These are phyloP conservation scores for Myiagra hebetior DNA, from an alignment of 2,113 vertebrate species.

Conservation along the genomic window DNA sequence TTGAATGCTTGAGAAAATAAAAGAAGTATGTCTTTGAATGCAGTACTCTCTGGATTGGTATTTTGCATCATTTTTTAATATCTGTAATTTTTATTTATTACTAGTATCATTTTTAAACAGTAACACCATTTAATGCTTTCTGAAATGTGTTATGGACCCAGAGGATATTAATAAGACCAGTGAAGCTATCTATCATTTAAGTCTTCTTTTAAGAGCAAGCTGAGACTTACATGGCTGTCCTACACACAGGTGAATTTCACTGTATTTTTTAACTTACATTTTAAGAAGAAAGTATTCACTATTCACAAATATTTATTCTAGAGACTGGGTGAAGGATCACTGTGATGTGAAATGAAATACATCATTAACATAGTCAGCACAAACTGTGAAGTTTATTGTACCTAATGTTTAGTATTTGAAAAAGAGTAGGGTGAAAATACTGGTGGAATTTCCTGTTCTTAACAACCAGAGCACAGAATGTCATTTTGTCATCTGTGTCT, in stretches of 20 bases:
- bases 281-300: neutral
- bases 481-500: neutral
- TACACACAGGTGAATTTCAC: neutral
- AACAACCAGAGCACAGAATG: neutral
- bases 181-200: neutral
- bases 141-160: neutral
- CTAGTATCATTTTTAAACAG: neutral
- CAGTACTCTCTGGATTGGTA: neutral
- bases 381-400: neutral
- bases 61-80: neutral
- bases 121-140: neutral
- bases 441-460: neutral
- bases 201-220: neutral
- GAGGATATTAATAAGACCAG: neutral
- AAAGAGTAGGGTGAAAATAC: neutral
- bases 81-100: neutral
- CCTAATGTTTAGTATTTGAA: neutral
- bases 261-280: neutral
- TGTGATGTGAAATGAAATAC: neutral
- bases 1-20: neutral
- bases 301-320: neutral
- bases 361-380: neutral
- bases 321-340: neutral
- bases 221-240: neutral
- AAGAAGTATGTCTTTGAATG: neutral